Evolutionary conservation across 2,888 invertebrate genomes (phyloP).

Genomic region (Drosophila putrida): DNA sequence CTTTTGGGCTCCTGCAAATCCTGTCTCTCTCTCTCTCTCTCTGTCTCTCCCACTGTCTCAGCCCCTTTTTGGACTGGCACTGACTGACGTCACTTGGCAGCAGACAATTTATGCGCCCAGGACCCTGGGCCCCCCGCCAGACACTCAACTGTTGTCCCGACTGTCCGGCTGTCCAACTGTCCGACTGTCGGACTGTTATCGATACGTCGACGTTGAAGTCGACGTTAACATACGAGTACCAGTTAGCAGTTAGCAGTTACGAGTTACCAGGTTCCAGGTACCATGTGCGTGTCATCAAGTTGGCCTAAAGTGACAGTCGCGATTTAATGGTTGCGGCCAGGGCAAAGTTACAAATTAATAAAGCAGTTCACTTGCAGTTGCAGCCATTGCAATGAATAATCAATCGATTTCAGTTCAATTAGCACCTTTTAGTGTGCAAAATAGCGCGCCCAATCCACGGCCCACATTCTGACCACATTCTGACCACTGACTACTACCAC

Average conservation of each 20-base stretch:
- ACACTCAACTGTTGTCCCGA: constrained; percentile 11
- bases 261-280: constrained; percentile 32
- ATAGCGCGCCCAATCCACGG: constrained; percentile 70
- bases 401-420: constrained; percentile 80
- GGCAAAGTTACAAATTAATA: constrained; percentile 82
- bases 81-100: constrained; percentile 70
- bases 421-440: constrained; percentile 83
- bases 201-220: constrained; percentile 47
- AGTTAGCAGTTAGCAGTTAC: constrained; percentile 24
- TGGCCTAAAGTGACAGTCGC: constrained; percentile 84
- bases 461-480: constrained; percentile 40
- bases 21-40: constrained; percentile 26
- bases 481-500: no score
- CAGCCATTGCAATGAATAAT: constrained; percentile 73
- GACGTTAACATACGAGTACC: constrained; percentile 6
- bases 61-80: constrained; percentile 31
- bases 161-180: constrained; percentile 33
- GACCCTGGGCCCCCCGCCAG: constrained; percentile 44
- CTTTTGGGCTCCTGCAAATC: constrained; percentile 56
- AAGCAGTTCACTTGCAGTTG: constrained; percentile 43
- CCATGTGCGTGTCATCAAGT: constrained; percentile 84
- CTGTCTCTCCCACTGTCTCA: constrained; percentile 7
- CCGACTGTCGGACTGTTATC: constrained; percentile 59
- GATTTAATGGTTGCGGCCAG: constrained; percentile 82
- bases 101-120: constrained; percentile 71